Conservation (phyloP, 2,113 vertebrate genomes). For the Baryphthengus martii region DNA sequence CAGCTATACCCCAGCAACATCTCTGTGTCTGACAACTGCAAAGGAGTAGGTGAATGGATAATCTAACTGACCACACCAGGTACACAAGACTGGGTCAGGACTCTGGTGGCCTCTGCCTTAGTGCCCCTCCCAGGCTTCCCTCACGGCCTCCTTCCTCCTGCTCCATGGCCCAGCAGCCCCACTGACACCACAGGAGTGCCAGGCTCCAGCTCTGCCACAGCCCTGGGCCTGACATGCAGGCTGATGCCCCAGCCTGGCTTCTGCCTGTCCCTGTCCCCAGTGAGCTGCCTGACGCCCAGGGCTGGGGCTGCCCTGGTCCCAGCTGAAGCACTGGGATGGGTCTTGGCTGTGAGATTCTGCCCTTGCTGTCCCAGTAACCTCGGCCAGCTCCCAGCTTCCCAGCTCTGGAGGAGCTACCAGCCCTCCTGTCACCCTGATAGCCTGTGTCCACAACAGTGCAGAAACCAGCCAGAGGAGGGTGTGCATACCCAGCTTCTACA, state of each 20-base stretch:
- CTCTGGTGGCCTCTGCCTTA: not conserved
- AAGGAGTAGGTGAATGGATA: not conserved
- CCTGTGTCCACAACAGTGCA: not conserved
- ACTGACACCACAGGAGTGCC: rapidly evolving
- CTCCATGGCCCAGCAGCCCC: not conserved
- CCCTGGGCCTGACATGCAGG: not conserved
- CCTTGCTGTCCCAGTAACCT: not conserved
- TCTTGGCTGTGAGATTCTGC: not conserved
- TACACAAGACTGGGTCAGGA: not conserved
- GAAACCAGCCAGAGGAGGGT: not conserved
- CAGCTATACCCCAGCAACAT: not conserved
- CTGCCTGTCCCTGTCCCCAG: no score
- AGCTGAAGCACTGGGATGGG: not conserved
- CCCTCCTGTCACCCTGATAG: not conserved
- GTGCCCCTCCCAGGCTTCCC: not conserved
- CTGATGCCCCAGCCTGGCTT: not conserved
- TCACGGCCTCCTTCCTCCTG: no score
- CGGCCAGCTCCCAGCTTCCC: rapidly evolving
- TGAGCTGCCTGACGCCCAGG: not conserved
- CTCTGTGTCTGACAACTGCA: not conserved
- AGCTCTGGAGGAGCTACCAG: not conserved
- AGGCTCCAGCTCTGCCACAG: not conserved
- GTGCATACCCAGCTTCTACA: not conserved
- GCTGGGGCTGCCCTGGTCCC: not conserved
- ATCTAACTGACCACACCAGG: not conserved